Evolutionary conservation across 2,113 vertebrate genomes (phyloP).

Genomic region (Barbus barbus): DNA sequence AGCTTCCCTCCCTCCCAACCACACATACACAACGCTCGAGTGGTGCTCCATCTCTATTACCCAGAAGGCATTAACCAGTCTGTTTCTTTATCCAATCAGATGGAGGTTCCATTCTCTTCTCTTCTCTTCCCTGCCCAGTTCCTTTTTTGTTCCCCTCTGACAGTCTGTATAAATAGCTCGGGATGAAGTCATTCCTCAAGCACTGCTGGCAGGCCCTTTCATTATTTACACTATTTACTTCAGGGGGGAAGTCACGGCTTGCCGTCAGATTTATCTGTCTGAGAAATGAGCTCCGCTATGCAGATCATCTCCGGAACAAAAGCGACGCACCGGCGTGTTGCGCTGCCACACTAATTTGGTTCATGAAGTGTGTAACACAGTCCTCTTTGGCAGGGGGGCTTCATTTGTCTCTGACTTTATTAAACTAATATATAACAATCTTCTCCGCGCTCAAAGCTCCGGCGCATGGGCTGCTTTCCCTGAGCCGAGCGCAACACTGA

Average conservation of each 20-base stretch:
- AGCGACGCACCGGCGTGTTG: slow-evolving; percentile 80
- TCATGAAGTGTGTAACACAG: slow-evolving; percentile 94
- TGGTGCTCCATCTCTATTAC: slow-evolving; percentile 63
- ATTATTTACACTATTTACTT: slow-evolving; percentile 91
- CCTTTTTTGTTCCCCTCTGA: slow-evolving; percentile 57
- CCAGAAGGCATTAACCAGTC: slow-evolving; percentile 73
- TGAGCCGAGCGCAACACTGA: slow-evolving; percentile 43
- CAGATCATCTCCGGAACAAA: slow-evolving; percentile 87
- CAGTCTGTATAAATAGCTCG: slow-evolving; percentile 77
- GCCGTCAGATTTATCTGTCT: slow-evolving; percentile 84
- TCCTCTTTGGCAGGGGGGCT: slow-evolving; percentile 75
- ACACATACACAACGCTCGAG: slow-evolving; percentile 39
- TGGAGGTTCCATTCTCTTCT: slow-evolving; percentile 66
- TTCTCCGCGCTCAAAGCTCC: slow-evolving; percentile 80
- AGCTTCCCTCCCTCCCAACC: slow-evolving; percentile 34
- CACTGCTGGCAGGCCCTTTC: slow-evolving; percentile 81
- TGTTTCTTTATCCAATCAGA: slow-evolving; percentile 75
- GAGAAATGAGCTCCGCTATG: slow-evolving; percentile 82
- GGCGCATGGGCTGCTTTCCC: slow-evolving; percentile 63
- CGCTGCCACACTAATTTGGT: slow-evolving; percentile 82
- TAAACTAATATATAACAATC: slow-evolving; percentile 87
- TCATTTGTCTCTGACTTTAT: slow-evolving; percentile 92
- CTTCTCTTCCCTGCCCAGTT: slow-evolving; percentile 34
- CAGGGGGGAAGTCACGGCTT: slow-evolving; percentile 76
- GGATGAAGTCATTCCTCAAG: slow-evolving; percentile 90